Base-by-base conservation (phyloP, 2,797 vertebrate species). In the Sebastes hubbsi region DNA sequence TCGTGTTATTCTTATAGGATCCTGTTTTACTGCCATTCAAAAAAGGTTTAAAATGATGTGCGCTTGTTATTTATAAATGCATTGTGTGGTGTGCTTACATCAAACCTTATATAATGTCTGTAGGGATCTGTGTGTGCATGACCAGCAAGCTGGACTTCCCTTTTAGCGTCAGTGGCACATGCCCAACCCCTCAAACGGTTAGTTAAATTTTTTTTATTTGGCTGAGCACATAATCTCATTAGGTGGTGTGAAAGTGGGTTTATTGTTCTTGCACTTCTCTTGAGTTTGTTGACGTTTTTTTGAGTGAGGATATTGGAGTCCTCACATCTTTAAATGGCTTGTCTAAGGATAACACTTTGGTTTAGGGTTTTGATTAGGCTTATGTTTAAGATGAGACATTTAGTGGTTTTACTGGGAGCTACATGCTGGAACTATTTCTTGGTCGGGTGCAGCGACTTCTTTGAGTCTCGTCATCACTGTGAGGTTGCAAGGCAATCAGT, bases 141-240 rank as follows among this genome's bases (percentile, higher is more conserved):
- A 71, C 4, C 13, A 69, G 24, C 6, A 54, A 36, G n/a, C 18
- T 38, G n/a, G 2, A 73, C 63, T 69, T 82, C 13, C 22, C 5
- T 71, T 81, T 71, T 72, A 67, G 5, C 25, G n/a, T 55, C 46
- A 65, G 58, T 71, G 46, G n/a, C 18, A 29, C 24, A 72, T 24
- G 16, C 12, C 9, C 2, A 72, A 59, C 14, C 34, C 6, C 27
- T 14, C 14, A 32, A 63, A 70, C 9, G 61, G 55, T 72, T 49
- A 56, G 69, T n/a, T 38, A 2, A 16, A 7, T 60, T 72, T 34
- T 62, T 38, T 52, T 66, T 34, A 80, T 72, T 62, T 62, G 11
- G 5, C 18, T 55, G 61, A 66, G 9, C 4, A 36, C 22, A 36
- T 22, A 6, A 7, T 67, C 16, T n/a, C 4, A 74, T 56, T 32